A percentile compares a stretch with the other conserved stretches of the same genome.
Conservation (phyloP, 2,888 invertebrate species). For the Sialis fuliginosa region DNA sequence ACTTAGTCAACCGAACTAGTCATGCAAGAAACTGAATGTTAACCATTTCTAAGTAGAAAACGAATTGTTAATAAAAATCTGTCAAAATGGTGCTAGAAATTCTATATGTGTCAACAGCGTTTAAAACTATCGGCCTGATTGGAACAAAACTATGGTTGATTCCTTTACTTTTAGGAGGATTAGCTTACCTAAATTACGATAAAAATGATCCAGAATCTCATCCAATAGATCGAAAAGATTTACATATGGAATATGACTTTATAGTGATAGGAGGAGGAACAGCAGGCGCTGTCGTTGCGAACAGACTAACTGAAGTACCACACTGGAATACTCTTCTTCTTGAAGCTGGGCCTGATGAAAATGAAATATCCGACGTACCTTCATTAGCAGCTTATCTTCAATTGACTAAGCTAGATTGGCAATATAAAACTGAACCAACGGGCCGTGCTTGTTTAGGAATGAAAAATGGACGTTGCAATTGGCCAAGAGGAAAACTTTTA, state of each 20-base stretch:
- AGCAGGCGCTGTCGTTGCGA: slow-evolving; percentile 79
- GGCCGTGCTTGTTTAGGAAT: slow-evolving; percentile 66
- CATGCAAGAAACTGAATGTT: not conserved
- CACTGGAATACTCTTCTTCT: slow-evolving; percentile 62
- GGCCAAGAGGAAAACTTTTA: slow-evolving; percentile 78
- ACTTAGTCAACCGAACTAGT: not conserved
- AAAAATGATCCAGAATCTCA: slow-evolving; percentile 64
- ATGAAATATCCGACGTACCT: slow-evolving; percentile 75
- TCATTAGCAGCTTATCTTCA: slow-evolving; percentile 75
- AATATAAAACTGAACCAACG: slow-evolving; percentile 75
- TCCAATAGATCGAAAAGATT: slow-evolving; percentile 47
- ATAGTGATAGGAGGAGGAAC: slow-evolving; percentile 74
- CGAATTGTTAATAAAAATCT: not conserved
- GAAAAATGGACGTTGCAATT: slow-evolving; percentile 66
- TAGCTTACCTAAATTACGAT: slow-evolving; percentile 66
- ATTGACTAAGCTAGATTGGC: slow-evolving; percentile 73
- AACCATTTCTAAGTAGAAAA: too few relatives aligned
- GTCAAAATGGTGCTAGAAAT: slow-evolving; percentile 52
- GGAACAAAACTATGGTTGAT: slow-evolving; percentile 72
- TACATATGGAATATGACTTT: slow-evolving; percentile 65
- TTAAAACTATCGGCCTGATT: slow-evolving; percentile 57
- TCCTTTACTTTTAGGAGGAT: slow-evolving; percentile 63
- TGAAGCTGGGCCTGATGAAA: slow-evolving; percentile 77
- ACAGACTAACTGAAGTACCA: slow-evolving; percentile 55
- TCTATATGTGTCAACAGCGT: slow-evolving; percentile 56